Evolutionary conservation across 2,888 invertebrate species (phyloP).

Genomic region (Cantharis rustica): DNA sequence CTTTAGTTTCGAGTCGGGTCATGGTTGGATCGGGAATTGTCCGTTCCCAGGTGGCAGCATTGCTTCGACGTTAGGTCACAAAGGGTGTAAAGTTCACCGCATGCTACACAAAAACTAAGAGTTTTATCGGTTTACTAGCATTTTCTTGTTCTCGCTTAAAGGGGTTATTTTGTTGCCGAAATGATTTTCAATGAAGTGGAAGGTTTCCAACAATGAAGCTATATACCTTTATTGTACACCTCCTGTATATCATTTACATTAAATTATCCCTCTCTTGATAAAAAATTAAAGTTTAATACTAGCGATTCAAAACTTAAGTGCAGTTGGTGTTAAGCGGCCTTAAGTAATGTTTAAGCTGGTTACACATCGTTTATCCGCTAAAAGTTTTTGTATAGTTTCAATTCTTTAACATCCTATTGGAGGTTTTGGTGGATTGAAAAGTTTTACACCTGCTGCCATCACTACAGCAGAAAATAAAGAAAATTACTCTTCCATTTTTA

Average conservation of each 20-base stretch:
- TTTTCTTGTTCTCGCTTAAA: constrained; percentile 27
- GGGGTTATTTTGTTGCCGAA: constrained; percentile 9
- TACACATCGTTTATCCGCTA: not conserved
- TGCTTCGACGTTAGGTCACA: constrained; percentile 33
- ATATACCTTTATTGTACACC: not conserved
- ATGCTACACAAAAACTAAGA: constrained; percentile 28
- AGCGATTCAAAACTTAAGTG: not conserved
- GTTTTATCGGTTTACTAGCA: constrained; percentile 33
- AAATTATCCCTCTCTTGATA: not conserved
- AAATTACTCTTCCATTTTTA: not conserved
- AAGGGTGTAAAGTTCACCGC: constrained; percentile 35
- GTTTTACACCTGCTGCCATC: not conserved
- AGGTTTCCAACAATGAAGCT: not conserved
- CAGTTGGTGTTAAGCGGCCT: not conserved
- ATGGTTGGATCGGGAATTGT: constrained; percentile 31
- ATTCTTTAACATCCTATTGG: not conserved
- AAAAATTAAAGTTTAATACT: not conserved
- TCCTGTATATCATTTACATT: not conserved
- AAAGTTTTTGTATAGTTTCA: not conserved
- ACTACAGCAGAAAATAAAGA: not conserved
- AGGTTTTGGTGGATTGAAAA: not conserved
- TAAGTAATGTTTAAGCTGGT: not conserved
- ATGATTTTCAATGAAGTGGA: not conserved
- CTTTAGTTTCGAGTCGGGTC: constrained; percentile 37
- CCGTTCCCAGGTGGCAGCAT: constrained; percentile 35